These are phyloP conservation scores for Rhinoderma darwinii DNA, from an alignment of 2,113 vertebrate species.

Conservation along the genomic window DNA sequence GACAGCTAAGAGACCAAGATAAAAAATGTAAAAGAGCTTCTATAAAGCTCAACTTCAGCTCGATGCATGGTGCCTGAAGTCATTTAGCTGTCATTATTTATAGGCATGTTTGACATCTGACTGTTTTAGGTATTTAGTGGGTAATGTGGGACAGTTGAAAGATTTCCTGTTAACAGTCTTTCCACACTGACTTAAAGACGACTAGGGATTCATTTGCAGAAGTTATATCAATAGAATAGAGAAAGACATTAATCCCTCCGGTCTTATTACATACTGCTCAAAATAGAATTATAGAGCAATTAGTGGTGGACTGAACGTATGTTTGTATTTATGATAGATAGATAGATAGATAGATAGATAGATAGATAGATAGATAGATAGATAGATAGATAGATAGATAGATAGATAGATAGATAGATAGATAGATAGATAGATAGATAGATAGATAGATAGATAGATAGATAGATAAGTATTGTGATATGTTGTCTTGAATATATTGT, in stretches of 20 bases:
- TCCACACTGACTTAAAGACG: not conserved
- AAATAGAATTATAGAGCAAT: not conserved
- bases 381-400: too few species aligned
- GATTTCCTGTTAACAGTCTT: slow-evolving; percentile 44
- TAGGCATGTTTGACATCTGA: slow-evolving; percentile 55
- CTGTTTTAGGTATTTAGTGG: slow-evolving; percentile 57
- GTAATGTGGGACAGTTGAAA: slow-evolving; percentile 57
- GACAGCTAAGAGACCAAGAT: slow-evolving; percentile 48
- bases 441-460: too few species aligned
- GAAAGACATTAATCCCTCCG: slow-evolving; percentile 34
- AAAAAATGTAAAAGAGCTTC: slow-evolving; percentile 45
- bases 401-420: too few species aligned
- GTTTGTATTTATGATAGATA: too few species aligned
- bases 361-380: too few species aligned
- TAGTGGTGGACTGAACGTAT: not conserved
- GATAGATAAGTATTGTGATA: too few species aligned
- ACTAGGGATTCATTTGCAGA: slow-evolving; percentile 8
- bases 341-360: too few species aligned
- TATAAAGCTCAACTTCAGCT: slow-evolving; percentile 48
- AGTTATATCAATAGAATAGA: slow-evolving; percentile 32
- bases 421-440: too few species aligned
- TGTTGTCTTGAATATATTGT: too few species aligned
- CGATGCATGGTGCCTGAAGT: slow-evolving; percentile 49
- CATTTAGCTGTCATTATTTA: slow-evolving; percentile 56
- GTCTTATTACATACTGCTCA: not conserved